Evolutionary conservation across 2,797 vertebrate species (phyloP).

Genomic region (Coendou prehensilis): DNA sequence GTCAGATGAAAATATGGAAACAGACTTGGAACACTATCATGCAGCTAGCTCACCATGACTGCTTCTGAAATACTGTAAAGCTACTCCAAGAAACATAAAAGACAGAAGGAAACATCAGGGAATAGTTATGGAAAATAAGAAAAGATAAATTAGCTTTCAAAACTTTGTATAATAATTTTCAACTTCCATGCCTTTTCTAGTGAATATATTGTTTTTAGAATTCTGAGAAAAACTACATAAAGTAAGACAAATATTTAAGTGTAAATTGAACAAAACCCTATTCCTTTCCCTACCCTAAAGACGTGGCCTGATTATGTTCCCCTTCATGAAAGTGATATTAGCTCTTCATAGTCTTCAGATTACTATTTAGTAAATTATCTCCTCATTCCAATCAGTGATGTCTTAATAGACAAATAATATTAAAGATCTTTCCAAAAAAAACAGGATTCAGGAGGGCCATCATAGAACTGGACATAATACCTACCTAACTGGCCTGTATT

Average conservation of each 20-base stretch:
- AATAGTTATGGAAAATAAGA: conserved; percentile 70
- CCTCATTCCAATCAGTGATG: conserved; percentile 12
- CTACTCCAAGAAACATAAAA: conserved; percentile 70
- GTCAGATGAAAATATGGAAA: conserved; percentile 71
- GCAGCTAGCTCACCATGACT: conserved; percentile 63
- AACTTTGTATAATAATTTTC: conserved; percentile 66
- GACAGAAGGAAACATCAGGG: conserved; percentile 69
- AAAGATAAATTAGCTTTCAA: conserved; percentile 68
- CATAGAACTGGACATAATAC: not conserved
- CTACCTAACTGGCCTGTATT: not conserved
- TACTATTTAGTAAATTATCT: conserved; percentile 51
- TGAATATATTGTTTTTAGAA: conserved; percentile 58
- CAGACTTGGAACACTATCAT: conserved; percentile 64
- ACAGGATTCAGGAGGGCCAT: not conserved
- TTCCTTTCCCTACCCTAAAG: not conserved
- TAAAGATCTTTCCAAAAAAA: conserved; percentile 52
- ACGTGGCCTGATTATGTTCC: conserved; percentile 39
- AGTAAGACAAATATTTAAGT: conserved; percentile 52
- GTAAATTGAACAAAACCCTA: conserved; percentile 42
- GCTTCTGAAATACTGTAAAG: conserved; percentile 58
- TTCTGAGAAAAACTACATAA: conserved; percentile 43
- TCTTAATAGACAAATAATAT: not conserved
- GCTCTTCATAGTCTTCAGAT: conserved; percentile 31
- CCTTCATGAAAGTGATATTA: conserved; percentile 45
- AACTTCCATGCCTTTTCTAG: conserved; percentile 53